phyloP scores from a whole-genome alignment of 2,797 vertebrate genomes.

The Chromis chromis region DNA sequence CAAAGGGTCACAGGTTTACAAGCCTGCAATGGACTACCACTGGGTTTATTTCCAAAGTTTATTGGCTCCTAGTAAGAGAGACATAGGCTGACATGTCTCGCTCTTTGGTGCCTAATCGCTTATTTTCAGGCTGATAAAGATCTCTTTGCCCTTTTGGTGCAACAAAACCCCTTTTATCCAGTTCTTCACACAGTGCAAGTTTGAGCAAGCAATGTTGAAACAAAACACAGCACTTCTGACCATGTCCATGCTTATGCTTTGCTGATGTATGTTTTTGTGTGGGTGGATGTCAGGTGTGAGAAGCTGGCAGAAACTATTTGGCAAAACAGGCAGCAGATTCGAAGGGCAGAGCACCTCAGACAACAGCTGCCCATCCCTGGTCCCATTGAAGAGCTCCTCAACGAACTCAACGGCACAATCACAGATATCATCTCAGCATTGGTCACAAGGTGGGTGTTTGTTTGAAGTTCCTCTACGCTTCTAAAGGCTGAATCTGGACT shows the following conservation, averaged over 20 bases:
- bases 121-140: neutral
- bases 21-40: constrained; percentile 38
- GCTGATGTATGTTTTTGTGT: neutral
- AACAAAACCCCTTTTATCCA: neutral
- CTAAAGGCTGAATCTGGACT: neutral
- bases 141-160: neutral
- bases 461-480: neutral
- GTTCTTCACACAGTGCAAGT: neutral
- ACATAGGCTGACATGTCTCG: constrained; percentile 9
- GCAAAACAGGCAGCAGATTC: constrained; percentile 96
- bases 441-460: constrained; percentile 89
- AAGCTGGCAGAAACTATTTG: constrained; percentile 94
- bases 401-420: constrained; percentile 91
- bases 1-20: constrained; percentile 64
- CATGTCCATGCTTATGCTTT: neutral
- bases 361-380: constrained; percentile 96
- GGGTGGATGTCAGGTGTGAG: constrained; percentile 88
- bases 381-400: constrained; percentile 93
- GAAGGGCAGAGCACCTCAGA: constrained; percentile 92
- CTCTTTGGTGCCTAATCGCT: constrained; percentile 3
- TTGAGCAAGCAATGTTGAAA: neutral
- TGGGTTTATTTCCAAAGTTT: constrained; percentile 38
- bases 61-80: constrained; percentile 30
- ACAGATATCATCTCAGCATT: constrained; percentile 96
- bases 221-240: neutral